Conservation (phyloP, 37 sponge, comb jelly and placozoan genomes). For the Oscarella lobularis region DNA sequence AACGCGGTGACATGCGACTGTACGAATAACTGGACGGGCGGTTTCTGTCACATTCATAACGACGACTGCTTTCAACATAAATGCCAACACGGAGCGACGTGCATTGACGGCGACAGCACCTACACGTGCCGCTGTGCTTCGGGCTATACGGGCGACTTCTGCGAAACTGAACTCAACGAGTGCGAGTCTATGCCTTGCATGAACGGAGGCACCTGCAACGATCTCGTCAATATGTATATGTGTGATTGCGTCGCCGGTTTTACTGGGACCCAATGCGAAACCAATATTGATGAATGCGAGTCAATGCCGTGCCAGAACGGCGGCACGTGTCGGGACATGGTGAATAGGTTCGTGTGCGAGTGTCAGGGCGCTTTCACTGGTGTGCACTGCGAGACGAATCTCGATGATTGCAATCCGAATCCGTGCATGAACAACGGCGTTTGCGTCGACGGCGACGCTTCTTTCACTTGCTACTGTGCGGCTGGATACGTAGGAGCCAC, state of each 20-base stretch:
- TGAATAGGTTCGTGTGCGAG: background rate
- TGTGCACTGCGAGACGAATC: background rate
- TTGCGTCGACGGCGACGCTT: background rate
- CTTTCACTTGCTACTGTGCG: background rate
- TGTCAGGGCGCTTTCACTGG: background rate
- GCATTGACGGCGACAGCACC: background rate
- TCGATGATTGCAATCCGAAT: background rate
- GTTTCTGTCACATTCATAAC: background rate
- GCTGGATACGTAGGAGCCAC: background rate
- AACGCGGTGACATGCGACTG: background rate
- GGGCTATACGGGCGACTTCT: background rate
- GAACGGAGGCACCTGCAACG: background rate
- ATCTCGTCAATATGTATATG: background rate
- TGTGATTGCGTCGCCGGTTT: background rate
- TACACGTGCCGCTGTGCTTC: background rate
- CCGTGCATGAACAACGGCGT: background rate
- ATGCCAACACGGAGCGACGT: background rate
- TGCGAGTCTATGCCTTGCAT: constrained; percentile 12
- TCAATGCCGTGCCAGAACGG: background rate
- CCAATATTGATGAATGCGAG: background rate
- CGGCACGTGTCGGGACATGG: background rate
- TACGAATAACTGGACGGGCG: background rate
- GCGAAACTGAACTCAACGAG: background rate
- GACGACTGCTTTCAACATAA: background rate
- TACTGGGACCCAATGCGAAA: background rate